Conservation (phyloP, 2,888 invertebrate genomes). For the Cosmia trapezina region DNA sequence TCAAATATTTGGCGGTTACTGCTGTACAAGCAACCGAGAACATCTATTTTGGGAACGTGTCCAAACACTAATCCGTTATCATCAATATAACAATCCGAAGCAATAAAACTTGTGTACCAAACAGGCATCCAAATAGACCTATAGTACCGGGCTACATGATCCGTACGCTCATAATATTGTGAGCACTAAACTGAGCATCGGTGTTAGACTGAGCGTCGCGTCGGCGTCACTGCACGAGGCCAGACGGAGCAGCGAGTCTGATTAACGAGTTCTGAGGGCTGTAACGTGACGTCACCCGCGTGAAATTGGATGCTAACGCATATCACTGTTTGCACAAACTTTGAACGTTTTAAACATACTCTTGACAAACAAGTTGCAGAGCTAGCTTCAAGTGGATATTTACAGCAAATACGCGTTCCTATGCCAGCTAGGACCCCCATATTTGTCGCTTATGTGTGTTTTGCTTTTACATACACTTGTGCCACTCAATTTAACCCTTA, state of each 20-base stretch:
- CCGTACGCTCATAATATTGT: slow-evolving; percentile 2
- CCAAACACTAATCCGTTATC: neutral
- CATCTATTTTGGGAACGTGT: neutral
- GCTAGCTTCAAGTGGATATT: slow-evolving; percentile 55
- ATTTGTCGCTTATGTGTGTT: slow-evolving; percentile 36
- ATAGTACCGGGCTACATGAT: neutral
- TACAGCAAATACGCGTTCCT: slow-evolving; percentile 42
- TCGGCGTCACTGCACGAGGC: slow-evolving; percentile 14
- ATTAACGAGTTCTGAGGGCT: slow-evolving; percentile 51
- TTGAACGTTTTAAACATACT: slow-evolving; percentile 56
- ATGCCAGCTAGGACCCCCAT: slow-evolving; percentile 22
- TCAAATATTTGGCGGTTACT: neutral
- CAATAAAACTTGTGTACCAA: slow-evolving; percentile 9
- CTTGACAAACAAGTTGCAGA: slow-evolving; percentile 59
- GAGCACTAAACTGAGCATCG: slow-evolving; percentile 9
- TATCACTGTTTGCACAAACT: slow-evolving; percentile 64
- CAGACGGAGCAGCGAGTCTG: slow-evolving; percentile 38
- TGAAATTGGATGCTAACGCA: slow-evolving; percentile 66
- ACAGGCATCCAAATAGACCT: neutral
- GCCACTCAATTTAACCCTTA: slow-evolving; percentile 6
- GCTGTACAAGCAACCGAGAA: neutral
- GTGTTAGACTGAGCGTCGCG: slow-evolving; percentile 13
- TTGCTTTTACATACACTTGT: slow-evolving; percentile 15
- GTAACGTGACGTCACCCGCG: slow-evolving; percentile 58
- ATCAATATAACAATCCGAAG: neutral